These are phyloP conservation scores for Sarcophaga carnaria DNA, from an alignment of 2,888 invertebrate genomes.

Conservation along the genomic window DNA sequence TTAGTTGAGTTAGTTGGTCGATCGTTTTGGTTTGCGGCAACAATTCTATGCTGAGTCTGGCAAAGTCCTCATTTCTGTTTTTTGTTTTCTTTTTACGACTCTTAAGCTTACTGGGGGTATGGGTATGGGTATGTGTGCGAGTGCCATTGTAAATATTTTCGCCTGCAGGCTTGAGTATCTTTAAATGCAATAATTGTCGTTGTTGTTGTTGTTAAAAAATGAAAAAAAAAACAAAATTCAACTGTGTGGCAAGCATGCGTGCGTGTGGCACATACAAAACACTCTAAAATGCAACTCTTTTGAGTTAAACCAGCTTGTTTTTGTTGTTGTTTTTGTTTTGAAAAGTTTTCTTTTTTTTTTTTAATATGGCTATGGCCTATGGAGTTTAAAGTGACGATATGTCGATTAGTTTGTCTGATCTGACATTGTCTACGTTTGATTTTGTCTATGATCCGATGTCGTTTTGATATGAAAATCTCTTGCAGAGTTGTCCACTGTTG, in stretches of 20 bases:
- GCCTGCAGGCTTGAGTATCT: slow-evolving; percentile 53
- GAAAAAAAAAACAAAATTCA: slow-evolving; percentile 32
- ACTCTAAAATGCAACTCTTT: slow-evolving; percentile 55
- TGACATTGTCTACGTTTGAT: slow-evolving; percentile 47
- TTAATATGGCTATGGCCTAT: slow-evolving; percentile 8
- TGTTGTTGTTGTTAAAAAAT: slow-evolving; percentile 21
- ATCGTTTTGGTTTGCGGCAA: slow-evolving; percentile 10
- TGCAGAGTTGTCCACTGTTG: slow-evolving; percentile 10
- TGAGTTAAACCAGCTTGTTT: slow-evolving; percentile 52
- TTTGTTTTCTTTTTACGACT: background rate
- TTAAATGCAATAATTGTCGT: slow-evolving; percentile 5
- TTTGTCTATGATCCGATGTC: background rate
- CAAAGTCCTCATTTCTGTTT: slow-evolving; percentile 8
- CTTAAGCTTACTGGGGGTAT: slow-evolving; percentile 9
- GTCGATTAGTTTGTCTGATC: slow-evolving; percentile 57
- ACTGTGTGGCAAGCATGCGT: slow-evolving; percentile 47
- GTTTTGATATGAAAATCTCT: slow-evolving; percentile 9
- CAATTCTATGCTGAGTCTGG: background rate
- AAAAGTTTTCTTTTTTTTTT: slow-evolving; percentile 29
- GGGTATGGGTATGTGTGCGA: slow-evolving; percentile 30
- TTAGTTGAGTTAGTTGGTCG: background rate
- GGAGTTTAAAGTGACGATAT: slow-evolving; percentile 57
- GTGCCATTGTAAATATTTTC: slow-evolving; percentile 29
- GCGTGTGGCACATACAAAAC: slow-evolving; percentile 67
- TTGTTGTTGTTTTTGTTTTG: slow-evolving; percentile 14